Base-by-base conservation (phyloP, 2,797 vertebrate genomes). In the Sebastes itinus region DNA sequence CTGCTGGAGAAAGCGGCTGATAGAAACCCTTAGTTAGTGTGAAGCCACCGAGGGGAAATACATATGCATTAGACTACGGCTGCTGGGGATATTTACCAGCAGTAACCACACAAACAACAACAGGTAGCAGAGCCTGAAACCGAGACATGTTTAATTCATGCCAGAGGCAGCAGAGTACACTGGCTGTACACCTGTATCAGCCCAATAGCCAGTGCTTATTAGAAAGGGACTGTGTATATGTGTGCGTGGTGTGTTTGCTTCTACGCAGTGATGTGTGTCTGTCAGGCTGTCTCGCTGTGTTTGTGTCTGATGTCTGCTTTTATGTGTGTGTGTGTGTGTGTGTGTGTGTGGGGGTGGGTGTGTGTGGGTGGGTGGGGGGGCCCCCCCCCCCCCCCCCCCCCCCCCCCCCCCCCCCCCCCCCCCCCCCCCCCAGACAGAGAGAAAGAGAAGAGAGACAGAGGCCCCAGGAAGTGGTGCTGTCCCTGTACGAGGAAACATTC, bases 131-230 rank as follows among this genome's bases (percentile, higher is more conserved):
- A 89, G 86, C 77, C 85, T 85, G 82, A 89, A 90, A 90, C 88
- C 88, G 75, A 85, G 81, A 79, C 78, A 94, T 95, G 93, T 94
- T 94, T 95, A 94, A 94, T 94, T 93, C 92, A 94, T 94, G 87
- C 82, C 81, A 67, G 75, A 87, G 82, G 88, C 80, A 76, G 83
- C 82, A 52, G 83, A 75, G 64, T 66, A 70, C 83, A 78, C 84
- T 33, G 80, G 52, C 73, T 81, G 33, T 79, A 86, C 85, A 87
- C 80, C 84, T 87, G 85, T 88, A 92, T 87, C 82, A 77, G 71
- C 77, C 81, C 81, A 88, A 82, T 81, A 83, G 77, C 83, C 70
- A 1, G 54, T 22, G 81, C 80, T 91, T 91, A 94, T 93, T 92
- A 88, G 82, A 83, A 83, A 74, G 65, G 18, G 64, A 61, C 56